Evolutionary conservation across 2,888 invertebrate genomes (phyloP).

Genomic region (Phytoseiulus persimilis): DNA sequence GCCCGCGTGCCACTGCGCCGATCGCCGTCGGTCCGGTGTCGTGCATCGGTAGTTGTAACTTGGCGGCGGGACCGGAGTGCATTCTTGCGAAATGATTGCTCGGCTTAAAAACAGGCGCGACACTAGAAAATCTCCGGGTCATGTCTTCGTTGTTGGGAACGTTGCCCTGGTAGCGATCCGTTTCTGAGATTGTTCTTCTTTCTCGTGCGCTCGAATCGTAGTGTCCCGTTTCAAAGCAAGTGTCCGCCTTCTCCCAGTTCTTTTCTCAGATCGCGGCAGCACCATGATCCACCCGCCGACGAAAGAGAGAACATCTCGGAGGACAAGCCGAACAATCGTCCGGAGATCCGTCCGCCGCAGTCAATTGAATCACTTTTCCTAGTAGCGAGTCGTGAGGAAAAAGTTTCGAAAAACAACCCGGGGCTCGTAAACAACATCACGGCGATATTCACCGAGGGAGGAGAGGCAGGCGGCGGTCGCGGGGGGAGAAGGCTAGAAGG

Average conservation of each 20-base stretch:
- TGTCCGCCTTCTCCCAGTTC: neutral
- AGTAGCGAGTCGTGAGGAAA: neutral
- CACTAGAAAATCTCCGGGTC: neutral
- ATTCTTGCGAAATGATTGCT: slow-evolving; percentile 5
- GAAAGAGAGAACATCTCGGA: neutral
- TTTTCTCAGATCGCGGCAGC: neutral
- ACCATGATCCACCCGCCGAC: neutral
- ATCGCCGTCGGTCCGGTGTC: neutral
- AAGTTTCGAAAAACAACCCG: neutral
- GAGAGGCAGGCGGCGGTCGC: neutral
- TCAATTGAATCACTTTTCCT: slow-evolving; percentile 5
- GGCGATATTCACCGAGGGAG: neutral
- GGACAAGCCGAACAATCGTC: neutral
- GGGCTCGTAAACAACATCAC: neutral
- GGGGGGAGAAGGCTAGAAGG: neutral
- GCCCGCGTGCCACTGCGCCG: no score
- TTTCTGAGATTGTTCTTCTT: neutral
- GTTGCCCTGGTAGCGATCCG: neutral
- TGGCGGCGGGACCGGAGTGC: neutral
- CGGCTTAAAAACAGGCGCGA: neutral
- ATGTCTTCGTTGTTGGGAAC: neutral
- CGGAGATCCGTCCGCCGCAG: neutral
- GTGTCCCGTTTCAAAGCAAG: neutral
- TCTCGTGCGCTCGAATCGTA: neutral
- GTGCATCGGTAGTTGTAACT: neutral